phyloP scores from a whole-genome alignment of 2,113 vertebrate species.

The Hymenochirus boettgeri region DNA sequence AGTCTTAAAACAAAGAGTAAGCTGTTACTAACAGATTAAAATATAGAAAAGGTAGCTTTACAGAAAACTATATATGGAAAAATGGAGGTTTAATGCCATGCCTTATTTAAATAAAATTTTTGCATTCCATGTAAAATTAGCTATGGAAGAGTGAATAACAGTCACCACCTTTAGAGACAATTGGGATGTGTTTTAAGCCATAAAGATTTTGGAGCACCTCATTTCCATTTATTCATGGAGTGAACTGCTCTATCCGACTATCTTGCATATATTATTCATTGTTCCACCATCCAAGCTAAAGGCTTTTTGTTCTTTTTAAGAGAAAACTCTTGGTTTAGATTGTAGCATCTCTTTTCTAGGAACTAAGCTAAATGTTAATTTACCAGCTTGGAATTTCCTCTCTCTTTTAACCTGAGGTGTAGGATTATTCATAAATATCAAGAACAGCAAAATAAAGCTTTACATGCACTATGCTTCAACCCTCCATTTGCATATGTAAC shows the following conservation, averaged over 20 bases:
- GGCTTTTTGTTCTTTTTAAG: slow-evolving; percentile 42
- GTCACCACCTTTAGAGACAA: slow-evolving; percentile 64
- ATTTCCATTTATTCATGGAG: slow-evolving; percentile 50
- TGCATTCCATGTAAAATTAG: slow-evolving; percentile 71
- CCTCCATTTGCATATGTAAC: slow-evolving; percentile 13
- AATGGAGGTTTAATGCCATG: slow-evolving; percentile 50
- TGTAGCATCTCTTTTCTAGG: slow-evolving; percentile 11
- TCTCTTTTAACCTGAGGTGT: neutral
- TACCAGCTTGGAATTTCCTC: slow-evolving; percentile 20
- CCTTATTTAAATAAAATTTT: slow-evolving; percentile 65
- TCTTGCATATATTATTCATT: slow-evolving; percentile 59
- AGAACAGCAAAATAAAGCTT: slow-evolving; percentile 16
- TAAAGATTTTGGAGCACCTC: slow-evolving; percentile 58
- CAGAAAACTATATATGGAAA: slow-evolving; percentile 62
- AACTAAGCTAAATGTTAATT: slow-evolving; percentile 22
- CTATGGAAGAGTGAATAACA: slow-evolving; percentile 63
- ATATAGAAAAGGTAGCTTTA: slow-evolving; percentile 62
- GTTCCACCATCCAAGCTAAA: slow-evolving; percentile 47
- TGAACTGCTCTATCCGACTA: slow-evolving; percentile 58
- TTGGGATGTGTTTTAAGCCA: slow-evolving; percentile 69
- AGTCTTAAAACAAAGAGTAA: slow-evolving; percentile 69
- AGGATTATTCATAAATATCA: slow-evolving; percentile 25
- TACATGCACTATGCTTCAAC: slow-evolving; percentile 12
- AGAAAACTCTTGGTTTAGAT: slow-evolving; percentile 29
- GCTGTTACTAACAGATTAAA: slow-evolving; percentile 76